Base-by-base conservation (phyloP, 2,888 invertebrate species). In the Dromius quadrimaculatus region DNA sequence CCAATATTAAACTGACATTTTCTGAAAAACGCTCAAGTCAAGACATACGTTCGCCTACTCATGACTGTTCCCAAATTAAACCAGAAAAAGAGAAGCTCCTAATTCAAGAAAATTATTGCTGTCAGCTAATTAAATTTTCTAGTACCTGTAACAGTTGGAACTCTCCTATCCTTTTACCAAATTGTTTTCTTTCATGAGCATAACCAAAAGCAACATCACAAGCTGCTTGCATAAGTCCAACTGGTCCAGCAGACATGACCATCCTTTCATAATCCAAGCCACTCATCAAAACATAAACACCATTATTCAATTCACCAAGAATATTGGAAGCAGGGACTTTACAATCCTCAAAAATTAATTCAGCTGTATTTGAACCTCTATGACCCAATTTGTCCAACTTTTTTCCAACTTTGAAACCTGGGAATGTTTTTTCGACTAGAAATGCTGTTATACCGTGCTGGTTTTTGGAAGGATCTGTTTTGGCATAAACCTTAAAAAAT, bases 351-450 rank as follows among this genome's bases (percentile, higher is more conserved):
- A 99, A 99, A 32, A 99, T 91, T 36, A 99, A 85, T 84, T 99
- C 99, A 45, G 91, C 87, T 0, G 99, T 99, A 76, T 92, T 95
- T 0, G 98, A 99, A 0, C 99, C 99, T 73, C 99, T 87, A 95
- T 99, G 98, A 19, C 99, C 99, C 0, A 99, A 83, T 83, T 99
- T 99, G 80, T 99, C 97, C 54, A 99, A 83, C 80, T 98, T 98
- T 75, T 90, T 92, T 1, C 92, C 95, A 0, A 91, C 89, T 57
- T 88, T 89, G 80, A 99, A 99, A 0, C 99, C 99, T 59, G 92
- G 89, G 81, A 89, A 92, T 17, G 85, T 89, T 78, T 92, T 95
- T 82, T 99, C 98, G 5, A 99, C 85, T 50, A 99, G 85, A 80
- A 99, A 99, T 0, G 98, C 93, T 0, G 97, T 92, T 70, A 99